These are phyloP conservation scores for Hiodon alosoides DNA, from an alignment of 2,113 vertebrate genomes.

Conservation along the genomic window DNA sequence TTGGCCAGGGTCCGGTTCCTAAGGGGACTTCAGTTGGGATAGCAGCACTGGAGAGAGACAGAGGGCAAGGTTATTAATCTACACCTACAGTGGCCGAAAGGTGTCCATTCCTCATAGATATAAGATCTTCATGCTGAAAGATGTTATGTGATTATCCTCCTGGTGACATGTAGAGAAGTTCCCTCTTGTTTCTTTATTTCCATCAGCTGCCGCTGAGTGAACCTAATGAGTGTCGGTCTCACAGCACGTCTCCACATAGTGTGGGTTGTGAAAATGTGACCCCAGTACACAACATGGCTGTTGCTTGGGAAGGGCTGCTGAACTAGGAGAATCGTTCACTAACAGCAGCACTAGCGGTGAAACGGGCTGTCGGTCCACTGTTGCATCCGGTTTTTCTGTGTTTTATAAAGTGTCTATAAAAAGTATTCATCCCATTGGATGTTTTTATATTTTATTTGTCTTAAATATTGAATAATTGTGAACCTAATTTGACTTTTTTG, in stretches of 20 bases:
- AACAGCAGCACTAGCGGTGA: no score
- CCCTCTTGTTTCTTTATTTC: neutral
- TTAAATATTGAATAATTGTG: neutral
- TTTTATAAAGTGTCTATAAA: neutral
- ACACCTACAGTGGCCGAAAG: slow-evolving; percentile 7
- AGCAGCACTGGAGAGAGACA: slow-evolving; percentile 49
- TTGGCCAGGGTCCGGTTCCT: slow-evolving; percentile 94
- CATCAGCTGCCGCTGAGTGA: neutral
- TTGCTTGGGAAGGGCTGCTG: no score
- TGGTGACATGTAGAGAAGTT: neutral
- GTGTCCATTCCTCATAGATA: neutral
- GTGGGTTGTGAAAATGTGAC: no score
- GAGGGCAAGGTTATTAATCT: slow-evolving; percentile 30
- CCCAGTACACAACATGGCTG: no score
- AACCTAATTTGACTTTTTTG: no score
- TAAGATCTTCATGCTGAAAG: neutral
- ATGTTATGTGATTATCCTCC: neutral
- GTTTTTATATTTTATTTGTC: no score
- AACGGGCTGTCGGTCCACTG: neutral
- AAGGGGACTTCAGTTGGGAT: slow-evolving; percentile 72
- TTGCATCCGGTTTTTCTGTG: neutral
- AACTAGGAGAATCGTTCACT: no score
- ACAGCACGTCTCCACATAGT: no score
- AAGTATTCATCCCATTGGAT: no score
- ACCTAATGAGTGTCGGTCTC: neutral